Evolutionary conservation across 1,140 invertebrate species (phyloP).

Genomic region (Drosophila bipectinata): DNA sequence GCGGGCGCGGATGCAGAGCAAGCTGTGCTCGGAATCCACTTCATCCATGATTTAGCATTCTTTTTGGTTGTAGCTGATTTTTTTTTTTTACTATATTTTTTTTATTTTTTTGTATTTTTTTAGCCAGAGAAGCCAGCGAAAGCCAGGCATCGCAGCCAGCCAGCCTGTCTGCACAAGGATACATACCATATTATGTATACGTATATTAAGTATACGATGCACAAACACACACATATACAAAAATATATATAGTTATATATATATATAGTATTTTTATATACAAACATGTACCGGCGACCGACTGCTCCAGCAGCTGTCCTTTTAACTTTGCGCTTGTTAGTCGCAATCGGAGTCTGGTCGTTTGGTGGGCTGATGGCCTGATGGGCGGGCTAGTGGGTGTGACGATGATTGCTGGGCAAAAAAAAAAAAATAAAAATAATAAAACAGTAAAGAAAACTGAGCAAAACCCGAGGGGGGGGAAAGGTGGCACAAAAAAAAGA

Average conservation of each 20-base stretch:
- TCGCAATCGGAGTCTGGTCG: slow-evolving; percentile 15
- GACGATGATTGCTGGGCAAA: slow-evolving; percentile 25
- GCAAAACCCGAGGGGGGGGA: too few species aligned
- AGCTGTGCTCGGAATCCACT: slow-evolving; percentile 51
- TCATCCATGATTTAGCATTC: slow-evolving; percentile 74
- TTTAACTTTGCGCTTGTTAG: slow-evolving; percentile 72
- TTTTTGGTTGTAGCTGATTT: slow-evolving; percentile 58
- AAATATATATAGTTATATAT: slow-evolving; percentile 5
- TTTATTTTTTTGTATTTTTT: not conserved
- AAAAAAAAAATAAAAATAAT: not conserved
- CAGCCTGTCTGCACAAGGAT: slow-evolving; percentile 17
- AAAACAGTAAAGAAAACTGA: slow-evolving; percentile 3
- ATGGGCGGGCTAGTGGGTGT: not conserved
- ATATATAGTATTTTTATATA: slow-evolving; percentile 31
- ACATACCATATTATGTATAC: slow-evolving; percentile 6
- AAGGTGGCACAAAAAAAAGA: slow-evolving; percentile 9
- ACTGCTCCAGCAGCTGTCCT: slow-evolving; percentile 60
- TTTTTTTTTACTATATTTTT: slow-evolving; percentile 39
- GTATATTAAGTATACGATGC: slow-evolving; percentile 28
- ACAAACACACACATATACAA: slow-evolving; percentile 4
- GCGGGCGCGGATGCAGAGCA: slow-evolving; percentile 26
- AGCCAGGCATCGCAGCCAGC: not conserved
- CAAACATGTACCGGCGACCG: slow-evolving; percentile 16
- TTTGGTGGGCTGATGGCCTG: not conserved
- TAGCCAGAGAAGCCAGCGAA: not conserved